Base-by-base conservation (phyloP, 2,113 vertebrate genomes). In the Tiliqua scincoides region DNA sequence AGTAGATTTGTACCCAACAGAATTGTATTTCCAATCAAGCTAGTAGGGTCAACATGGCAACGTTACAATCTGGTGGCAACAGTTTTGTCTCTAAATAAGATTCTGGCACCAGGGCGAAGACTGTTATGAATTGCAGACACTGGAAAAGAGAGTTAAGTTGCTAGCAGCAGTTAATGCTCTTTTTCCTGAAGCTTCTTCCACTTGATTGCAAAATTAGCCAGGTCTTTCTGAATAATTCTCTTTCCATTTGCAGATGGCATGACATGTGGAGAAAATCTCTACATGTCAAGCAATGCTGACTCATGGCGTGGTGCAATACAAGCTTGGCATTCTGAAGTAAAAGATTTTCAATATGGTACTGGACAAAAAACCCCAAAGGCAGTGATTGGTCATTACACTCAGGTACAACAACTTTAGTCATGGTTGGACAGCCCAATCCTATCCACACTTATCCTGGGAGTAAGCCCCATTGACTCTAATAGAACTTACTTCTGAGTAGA, bases 261-360 rank as follows among this genome's bases (percentile, higher is more conserved):
- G 3, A 48, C 0, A 0, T 97, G 96, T 78, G 96, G 96, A 37
- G 96, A 97, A 93, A 97, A 96, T 37, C 59, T 91, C 23, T 83
- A 93, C 77, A 85, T 94, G 85, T 57, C 92, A 35, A 6, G 59
- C 0, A 14, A 11, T 1, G 82, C 79, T 0, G 1, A 35, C 2
- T 0, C 91, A 0, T 97, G 96, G 96, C 0, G 81, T 79, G 0
- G 79, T 1, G 86, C 68, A 61, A 74, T 95, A 62, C 57, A 85
- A 59, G 0, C 2, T 4, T 97, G 95, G 95, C 89, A 91, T 1
- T 27, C 89, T 25, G 96, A 97, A 79, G 27, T 48, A 21, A 25
- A 91, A 62, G 2, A 94, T 74, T 97, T 96, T 0, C 0, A 3
- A 0, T 94, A 95, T 0, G 95, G 95, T 40, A 2, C 0, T 82